These are phyloP conservation scores for Pseudopodoces humilis DNA, from an alignment of 2,113 vertebrate genomes.

Conservation along the genomic window DNA sequence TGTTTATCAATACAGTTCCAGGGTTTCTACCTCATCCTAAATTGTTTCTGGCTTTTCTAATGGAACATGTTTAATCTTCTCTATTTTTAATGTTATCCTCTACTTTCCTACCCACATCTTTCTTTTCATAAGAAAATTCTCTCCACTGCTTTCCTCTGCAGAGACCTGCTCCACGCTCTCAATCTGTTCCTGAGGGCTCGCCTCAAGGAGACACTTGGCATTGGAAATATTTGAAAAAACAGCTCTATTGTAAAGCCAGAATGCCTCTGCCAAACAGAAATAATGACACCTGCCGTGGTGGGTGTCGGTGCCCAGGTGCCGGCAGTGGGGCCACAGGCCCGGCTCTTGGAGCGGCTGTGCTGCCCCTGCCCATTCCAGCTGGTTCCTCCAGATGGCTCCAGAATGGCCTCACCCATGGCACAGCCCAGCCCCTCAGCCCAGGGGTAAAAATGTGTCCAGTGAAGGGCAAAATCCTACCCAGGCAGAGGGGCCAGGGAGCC, in stretches of 20 bases:
- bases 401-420: rapidly evolving
- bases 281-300: not conserved
- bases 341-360: rapidly evolving
- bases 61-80: not conserved
- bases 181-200: conserved; percentile 23
- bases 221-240: not conserved
- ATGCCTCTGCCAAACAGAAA: not conserved
- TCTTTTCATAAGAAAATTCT: conserved; percentile 18
- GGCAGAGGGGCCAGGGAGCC: not conserved
- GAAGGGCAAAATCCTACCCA: not conserved
- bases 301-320: rapidly evolving
- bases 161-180: not conserved
- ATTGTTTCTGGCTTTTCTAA: not conserved
- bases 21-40: not conserved
- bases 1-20: not conserved
- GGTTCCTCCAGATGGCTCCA: rapidly evolving
- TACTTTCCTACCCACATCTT: conserved; percentile 8
- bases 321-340: not conserved
- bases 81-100: conserved; percentile 29
- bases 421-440: not conserved
- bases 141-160: not conserved
- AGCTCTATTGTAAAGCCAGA: not conserved
- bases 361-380: not conserved
- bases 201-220: conserved; percentile 12
- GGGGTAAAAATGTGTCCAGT: rapidly evolving